Percentiles rank a stretch among this genome's conserved stretches.
These are phyloP conservation scores for Sesia bembeciformis DNA, from an alignment of 2,888 invertebrate species.

Conservation along the genomic window DNA sequence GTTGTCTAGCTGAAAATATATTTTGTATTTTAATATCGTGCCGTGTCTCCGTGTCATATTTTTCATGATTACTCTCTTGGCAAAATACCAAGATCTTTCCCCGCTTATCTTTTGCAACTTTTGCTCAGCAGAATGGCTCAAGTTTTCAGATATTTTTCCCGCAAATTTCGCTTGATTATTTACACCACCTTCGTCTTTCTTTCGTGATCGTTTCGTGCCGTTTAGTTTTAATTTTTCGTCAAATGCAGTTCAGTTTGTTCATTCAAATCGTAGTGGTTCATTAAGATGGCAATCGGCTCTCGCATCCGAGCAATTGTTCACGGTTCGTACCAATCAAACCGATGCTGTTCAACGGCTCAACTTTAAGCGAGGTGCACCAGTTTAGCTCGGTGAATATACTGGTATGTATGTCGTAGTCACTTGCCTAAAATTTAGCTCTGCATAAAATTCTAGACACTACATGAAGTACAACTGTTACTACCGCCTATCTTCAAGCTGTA, in stretches of 20 bases:
- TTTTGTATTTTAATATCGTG: constrained; percentile 54
- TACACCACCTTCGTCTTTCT: neutral
- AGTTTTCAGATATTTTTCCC: constrained; percentile 21
- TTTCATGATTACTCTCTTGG: constrained; percentile 65
- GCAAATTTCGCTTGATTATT: neutral
- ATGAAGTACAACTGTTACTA: too few species aligned
- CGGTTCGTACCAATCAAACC: neutral
- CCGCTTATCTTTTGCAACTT: constrained; percentile 59
- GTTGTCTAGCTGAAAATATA: constrained; percentile 38
- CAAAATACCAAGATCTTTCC: constrained; percentile 55
- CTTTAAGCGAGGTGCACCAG: neutral
- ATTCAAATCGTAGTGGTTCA: too few species aligned
- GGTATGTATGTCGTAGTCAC: neutral
- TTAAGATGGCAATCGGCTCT: too few species aligned
- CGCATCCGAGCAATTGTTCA: neutral
- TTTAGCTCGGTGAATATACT: neutral
- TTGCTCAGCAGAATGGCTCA: constrained; percentile 37
- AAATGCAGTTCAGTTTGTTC: too few species aligned
- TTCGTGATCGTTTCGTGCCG: neutral
- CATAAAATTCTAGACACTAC: too few species aligned
- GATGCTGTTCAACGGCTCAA: neutral
- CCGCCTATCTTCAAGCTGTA: too few species aligned
- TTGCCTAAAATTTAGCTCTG: too few species aligned
- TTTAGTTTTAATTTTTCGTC: too few species aligned
- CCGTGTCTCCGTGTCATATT: constrained; percentile 53